Evolutionary conservation across 1,140 invertebrate species (phyloP).

Genomic region (Eumeta japonica): DNA sequence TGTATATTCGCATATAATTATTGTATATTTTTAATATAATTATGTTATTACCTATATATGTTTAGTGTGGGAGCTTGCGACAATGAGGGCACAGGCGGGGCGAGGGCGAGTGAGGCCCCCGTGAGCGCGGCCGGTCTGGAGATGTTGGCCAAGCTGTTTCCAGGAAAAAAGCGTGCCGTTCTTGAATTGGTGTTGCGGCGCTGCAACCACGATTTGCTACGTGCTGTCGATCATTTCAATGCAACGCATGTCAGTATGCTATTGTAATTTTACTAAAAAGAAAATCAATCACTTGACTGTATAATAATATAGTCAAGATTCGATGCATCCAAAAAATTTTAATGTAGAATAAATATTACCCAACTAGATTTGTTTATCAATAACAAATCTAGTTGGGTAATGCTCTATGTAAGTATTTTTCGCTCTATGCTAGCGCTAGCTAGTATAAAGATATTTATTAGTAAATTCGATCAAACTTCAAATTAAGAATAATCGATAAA

Average conservation of each 20-base stretch:
- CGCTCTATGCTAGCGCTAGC: too few species aligned
- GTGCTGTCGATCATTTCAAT: slow-evolving; percentile 59
- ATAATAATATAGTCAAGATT: too few species aligned
- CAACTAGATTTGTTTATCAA: not conserved
- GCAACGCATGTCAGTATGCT: slow-evolving; percentile 35
- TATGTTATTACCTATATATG: not conserved
- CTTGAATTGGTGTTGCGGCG: slow-evolving; percentile 83
- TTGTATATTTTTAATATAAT: slow-evolving; percentile 7
- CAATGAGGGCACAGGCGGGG: too few species aligned
- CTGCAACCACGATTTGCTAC: slow-evolving; percentile 82
- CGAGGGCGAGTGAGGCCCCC: too few species aligned
- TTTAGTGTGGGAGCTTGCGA: not conserved
- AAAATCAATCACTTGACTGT: too few species aligned
- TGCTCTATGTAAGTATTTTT: not conserved
- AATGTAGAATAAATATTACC: too few species aligned
- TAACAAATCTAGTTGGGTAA: not conserved
- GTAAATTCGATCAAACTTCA: too few species aligned
- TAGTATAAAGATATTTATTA: too few species aligned
- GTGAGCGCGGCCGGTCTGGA: slow-evolving; percentile 64
- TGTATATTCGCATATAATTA: too few species aligned
- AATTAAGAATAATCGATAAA: too few species aligned
- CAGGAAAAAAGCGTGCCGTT: slow-evolving; percentile 81
- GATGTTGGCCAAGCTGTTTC: slow-evolving; percentile 83
- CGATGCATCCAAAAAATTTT: too few species aligned
- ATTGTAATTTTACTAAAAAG: too few species aligned